Evolutionary conservation across 2,888 invertebrate species (phyloP), one percentile per base, ranked within the genome.

Genomic region (Gibbula magus): DNA sequence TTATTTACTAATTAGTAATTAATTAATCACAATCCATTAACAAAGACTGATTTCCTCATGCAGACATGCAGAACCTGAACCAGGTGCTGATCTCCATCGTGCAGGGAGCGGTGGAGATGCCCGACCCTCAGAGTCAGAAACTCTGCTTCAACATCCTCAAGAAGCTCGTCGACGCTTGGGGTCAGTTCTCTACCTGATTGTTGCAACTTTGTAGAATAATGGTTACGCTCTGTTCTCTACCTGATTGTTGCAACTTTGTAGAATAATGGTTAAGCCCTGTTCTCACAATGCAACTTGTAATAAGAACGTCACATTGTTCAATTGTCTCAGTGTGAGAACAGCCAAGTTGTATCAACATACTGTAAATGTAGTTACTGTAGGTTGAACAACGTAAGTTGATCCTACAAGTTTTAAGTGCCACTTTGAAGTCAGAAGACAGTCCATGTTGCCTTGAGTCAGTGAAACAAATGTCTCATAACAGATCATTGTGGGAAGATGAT

Each of bases 111-210:
- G 93, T 93, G 8, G 93, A 94, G 67, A 92, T 93, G 82, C 93
- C 93, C 10, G 94, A 94, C 88, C 94, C 94, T 25, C 91, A 93
- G 93, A 93, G 93, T 81, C 94, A 94, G 87, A 94, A 94, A 84
- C 92, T 92, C 13, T 94, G 94, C 86, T 92, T 91, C 83, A 88
- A 91, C 35, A 94, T 94, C 74, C 88, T 94, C 78, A 92, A 90
- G 81, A 93, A 93, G 84, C 89, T 94, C 78, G 92, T 94, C 1
- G 93, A 93, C 79, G 85, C 93, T 16, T 94, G 93, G 94, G 94
- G 93, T 90, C 84, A 85, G 89, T 83, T 22, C n/a, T 61, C 35
- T 1, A 25, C 13, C 20, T 56, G 20, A 45, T 45, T 45, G 45
- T 13, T 45, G 10, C 5, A 45, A 45, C 45, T 45, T 45, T 45